These are phyloP conservation scores for Drosophila lacicola DNA, from an alignment of 2,888 invertebrate species.

Conservation along the genomic window DNA sequence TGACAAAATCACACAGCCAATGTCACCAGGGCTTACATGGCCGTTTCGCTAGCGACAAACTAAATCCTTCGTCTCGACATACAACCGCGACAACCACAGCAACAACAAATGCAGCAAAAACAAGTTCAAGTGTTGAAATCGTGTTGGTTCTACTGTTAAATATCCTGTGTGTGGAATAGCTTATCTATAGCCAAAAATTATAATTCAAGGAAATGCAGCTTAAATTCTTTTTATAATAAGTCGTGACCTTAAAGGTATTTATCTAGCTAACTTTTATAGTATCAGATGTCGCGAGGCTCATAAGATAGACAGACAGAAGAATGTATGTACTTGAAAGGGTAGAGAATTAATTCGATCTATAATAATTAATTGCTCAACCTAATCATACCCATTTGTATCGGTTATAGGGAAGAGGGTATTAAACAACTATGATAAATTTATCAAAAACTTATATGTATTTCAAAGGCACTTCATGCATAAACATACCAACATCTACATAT, in stretches of 20 bases:
- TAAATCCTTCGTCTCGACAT: constrained; percentile 49
- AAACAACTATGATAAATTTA: constrained; percentile 52
- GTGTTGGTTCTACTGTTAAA: not conserved
- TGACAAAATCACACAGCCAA: constrained; percentile 39
- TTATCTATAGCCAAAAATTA: no score
- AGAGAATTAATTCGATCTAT: no score
- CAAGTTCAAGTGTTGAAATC: not conserved
- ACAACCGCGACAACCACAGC: constrained; percentile 38
- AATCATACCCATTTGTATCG: not conserved
- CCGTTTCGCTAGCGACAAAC: constrained; percentile 27
- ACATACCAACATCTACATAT: constrained; percentile 3
- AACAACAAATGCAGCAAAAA: constrained; percentile 16
- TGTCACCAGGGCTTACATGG: constrained; percentile 25
- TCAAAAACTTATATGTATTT: constrained; percentile 39
- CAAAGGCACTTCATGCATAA: constrained; percentile 20
- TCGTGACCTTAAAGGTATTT: no score
- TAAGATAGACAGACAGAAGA: no score
- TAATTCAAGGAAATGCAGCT: no score
- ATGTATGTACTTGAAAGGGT: no score
- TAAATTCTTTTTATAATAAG: no score
- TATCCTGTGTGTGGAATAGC: not conserved
- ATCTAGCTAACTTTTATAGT: no score
- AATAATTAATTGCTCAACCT: no score
- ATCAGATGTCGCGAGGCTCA: no score
- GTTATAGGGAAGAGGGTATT: not conserved